Conservation (phyloP, 2,797 vertebrate species). For the Decapterus maruadsi region DNA sequence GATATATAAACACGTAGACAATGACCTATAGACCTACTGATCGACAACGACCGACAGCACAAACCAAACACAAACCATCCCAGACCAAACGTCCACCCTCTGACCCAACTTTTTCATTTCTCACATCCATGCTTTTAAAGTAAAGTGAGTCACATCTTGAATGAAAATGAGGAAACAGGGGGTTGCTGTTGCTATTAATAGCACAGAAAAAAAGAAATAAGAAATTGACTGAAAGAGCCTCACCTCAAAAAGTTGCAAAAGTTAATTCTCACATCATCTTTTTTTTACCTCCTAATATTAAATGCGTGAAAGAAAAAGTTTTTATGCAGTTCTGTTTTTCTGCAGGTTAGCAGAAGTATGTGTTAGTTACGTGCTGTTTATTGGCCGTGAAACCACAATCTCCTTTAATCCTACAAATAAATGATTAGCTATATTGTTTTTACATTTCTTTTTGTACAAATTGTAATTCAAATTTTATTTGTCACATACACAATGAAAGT, state of each 20-base stretch:
- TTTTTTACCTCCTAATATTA: too few relatives aligned
- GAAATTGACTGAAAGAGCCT: background rate
- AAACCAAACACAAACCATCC: background rate
- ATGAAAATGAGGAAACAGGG: constrained; percentile 9
- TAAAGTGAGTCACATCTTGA: background rate
- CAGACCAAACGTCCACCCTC: background rate
- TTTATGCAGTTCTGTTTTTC: background rate
- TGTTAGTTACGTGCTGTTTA: background rate
- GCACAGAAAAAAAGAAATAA: constrained; percentile 13
- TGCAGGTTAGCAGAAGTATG: background rate
- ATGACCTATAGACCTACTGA: background rate
- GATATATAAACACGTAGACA: background rate
- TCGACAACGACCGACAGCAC: background rate
- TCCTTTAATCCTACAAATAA: background rate
- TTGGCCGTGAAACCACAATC: background rate
- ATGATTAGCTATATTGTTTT: background rate
- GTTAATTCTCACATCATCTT: too few relatives aligned
- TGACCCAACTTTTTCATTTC: background rate
- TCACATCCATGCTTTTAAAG: background rate
- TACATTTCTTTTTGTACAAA: background rate
- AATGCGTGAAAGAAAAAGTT: background rate
- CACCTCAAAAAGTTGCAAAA: background rate
- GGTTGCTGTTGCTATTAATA: background rate
- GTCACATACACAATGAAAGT: too few relatives aligned
- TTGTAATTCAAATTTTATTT: too few relatives aligned